Evolutionary conservation across 2,113 vertebrate species (phyloP).

Genomic region (Chamaea fasciata): DNA sequence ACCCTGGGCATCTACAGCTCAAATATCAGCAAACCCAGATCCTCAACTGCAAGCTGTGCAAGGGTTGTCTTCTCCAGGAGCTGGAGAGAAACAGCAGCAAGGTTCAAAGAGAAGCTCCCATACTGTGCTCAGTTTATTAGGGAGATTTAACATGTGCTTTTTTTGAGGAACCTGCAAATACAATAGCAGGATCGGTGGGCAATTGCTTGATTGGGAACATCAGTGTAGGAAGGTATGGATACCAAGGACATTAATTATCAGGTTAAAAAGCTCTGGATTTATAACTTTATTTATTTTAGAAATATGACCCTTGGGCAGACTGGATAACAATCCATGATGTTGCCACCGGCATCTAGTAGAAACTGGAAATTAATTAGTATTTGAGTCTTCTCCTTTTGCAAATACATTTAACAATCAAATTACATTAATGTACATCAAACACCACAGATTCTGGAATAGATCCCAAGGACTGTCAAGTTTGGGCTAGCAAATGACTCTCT

Average conservation of each 20-base stretch:
- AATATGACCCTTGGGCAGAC: background rate
- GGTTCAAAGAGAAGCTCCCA: background rate
- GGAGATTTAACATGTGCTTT: background rate
- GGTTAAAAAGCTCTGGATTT: background rate
- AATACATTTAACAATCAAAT: background rate
- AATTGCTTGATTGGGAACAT: background rate
- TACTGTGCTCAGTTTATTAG: background rate
- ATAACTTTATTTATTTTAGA: background rate
- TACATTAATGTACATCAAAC: background rate
- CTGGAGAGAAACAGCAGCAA: background rate
- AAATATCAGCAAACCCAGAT: background rate
- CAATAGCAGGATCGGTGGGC: background rate
- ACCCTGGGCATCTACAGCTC: background rate
- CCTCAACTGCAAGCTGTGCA: background rate
- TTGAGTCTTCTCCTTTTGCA: background rate
- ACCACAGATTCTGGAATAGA: background rate
- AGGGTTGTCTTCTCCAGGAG: background rate
- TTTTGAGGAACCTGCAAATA: background rate
- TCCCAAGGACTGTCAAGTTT: background rate
- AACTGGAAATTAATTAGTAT: background rate
- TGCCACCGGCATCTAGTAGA: background rate
- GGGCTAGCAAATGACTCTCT: background rate
- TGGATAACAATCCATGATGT: background rate
- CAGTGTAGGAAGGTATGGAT: background rate
- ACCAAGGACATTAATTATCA: background rate